Evolutionary conservation across 1,140 invertebrate genomes (phyloP).

Genomic region (Nebria ingens): DNA sequence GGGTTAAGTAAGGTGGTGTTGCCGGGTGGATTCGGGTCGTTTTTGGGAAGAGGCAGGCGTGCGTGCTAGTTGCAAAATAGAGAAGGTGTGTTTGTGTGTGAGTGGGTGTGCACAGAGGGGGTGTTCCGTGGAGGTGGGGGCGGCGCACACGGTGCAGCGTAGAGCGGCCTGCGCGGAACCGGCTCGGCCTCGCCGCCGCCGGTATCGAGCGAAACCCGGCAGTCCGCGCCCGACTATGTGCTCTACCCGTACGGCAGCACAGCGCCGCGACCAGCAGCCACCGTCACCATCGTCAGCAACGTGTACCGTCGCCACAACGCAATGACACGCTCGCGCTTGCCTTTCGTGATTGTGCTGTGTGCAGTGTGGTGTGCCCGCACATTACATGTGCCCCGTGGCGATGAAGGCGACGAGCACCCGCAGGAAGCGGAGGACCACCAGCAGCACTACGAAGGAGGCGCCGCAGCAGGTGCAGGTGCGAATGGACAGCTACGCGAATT

Average conservation of each 20-base stretch:
- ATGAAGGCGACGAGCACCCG: not conserved
- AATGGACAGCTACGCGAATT: not conserved
- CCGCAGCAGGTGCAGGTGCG: not conserved
- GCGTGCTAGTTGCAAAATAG: no score
- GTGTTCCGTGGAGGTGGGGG: not conserved
- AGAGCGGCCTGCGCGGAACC: conserved; percentile 1
- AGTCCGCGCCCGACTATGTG: conserved; percentile 8
- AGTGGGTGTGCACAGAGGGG: not conserved
- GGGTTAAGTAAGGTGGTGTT: no score
- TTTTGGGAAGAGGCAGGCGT: no score
- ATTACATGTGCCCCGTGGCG: not conserved
- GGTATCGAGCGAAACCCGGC: not conserved
- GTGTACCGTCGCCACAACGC: not conserved
- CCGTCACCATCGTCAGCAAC: not conserved
- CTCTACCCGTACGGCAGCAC: conserved; percentile 5
- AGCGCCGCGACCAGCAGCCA: conserved; percentile 6
- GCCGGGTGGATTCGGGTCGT: no score
- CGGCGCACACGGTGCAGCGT: not conserved
- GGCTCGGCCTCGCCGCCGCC: not conserved
- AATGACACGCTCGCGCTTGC: conserved; percentile 2
- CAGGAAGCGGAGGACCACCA: not conserved
- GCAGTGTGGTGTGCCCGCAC: not conserved
- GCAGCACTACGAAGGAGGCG: not conserved
- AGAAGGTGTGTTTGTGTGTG: not conserved
- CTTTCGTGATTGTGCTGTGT: not conserved